These are phyloP conservation scores for Limenitis camilla DNA, from an alignment of 2,888 invertebrate genomes.

Conservation along the genomic window DNA sequence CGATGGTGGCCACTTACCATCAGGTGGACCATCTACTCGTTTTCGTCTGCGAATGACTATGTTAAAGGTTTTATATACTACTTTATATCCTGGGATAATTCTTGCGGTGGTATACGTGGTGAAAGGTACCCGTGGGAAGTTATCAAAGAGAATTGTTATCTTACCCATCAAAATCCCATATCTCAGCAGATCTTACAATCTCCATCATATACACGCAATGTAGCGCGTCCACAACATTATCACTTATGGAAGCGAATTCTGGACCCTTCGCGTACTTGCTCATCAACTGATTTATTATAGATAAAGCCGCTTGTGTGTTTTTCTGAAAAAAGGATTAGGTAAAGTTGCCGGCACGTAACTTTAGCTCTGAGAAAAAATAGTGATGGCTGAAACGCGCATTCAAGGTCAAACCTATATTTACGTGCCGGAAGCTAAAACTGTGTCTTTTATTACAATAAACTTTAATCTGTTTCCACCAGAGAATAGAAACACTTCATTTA, in stretches of 20 bases:
- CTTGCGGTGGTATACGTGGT: background rate
- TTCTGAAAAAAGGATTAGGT: slow-evolving; percentile 12
- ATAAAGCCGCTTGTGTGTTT: slow-evolving; percentile 11
- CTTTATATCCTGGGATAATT: no score
- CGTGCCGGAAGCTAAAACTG: no score
- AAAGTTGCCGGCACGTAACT: background rate
- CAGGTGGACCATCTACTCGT: no score
- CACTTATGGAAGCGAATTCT: slow-evolving; percentile 23
- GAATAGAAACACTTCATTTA: no score
- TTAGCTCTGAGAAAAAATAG: no score
- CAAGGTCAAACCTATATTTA: no score
- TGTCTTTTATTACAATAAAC: no score
- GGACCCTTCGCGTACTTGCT: slow-evolving; percentile 3
- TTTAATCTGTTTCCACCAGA: no score
- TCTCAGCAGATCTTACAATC: slow-evolving; percentile 8
- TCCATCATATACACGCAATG: slow-evolving; percentile 27
- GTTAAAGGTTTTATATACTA: no score
- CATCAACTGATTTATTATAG: slow-evolving; percentile 18
- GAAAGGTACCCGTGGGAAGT: background rate
- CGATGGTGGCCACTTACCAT: no score
- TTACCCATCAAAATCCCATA: slow-evolving; percentile 9
- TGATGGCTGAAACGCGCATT: no score
- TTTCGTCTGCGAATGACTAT: no score
- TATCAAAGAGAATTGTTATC: background rate
- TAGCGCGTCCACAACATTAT: slow-evolving; percentile 13